Conservation (phyloP, 2,888 invertebrate species). For the Balanococcus diminutus region DNA sequence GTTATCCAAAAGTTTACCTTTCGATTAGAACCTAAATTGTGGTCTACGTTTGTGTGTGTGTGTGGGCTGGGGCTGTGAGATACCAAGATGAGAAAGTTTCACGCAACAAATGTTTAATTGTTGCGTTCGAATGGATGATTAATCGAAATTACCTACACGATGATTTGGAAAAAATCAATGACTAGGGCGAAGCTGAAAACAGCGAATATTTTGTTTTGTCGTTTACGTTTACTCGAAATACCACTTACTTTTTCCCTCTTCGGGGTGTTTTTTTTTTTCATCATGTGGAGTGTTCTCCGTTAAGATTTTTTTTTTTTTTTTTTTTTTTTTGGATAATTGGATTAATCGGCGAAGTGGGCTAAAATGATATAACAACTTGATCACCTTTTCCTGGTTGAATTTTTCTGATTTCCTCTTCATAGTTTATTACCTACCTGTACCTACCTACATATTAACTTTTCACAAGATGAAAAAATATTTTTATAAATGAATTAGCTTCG, state of each 20-base stretch:
- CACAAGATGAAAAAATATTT: no score
- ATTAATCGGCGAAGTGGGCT: no score
- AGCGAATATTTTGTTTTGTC: not conserved
- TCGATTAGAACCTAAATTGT: not conserved
- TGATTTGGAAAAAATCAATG: not conserved
- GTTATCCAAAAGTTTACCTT: not conserved
- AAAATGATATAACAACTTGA: no score
- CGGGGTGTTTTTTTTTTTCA: not conserved
- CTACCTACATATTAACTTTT: no score
- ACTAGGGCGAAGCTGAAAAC: not conserved
- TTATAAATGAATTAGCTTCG: no score
- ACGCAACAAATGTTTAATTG: slow-evolving; percentile 37
- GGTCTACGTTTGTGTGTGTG: no score
- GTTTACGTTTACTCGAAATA: not conserved
- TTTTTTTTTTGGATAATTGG: no score
- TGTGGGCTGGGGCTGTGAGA: no score
- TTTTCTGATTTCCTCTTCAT: no score
- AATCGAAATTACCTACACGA: not conserved
- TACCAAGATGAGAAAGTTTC: slow-evolving; percentile 19
- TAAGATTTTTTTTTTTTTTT: not conserved
- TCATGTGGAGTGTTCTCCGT: not conserved
- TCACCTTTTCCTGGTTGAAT: no score
- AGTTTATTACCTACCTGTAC: no score
- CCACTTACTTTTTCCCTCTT: not conserved
- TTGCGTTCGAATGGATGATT: slow-evolving; percentile 8